Evolutionary conservation across 2,888 invertebrate species (phyloP).

Genomic region (Antheraea yamamai): DNA sequence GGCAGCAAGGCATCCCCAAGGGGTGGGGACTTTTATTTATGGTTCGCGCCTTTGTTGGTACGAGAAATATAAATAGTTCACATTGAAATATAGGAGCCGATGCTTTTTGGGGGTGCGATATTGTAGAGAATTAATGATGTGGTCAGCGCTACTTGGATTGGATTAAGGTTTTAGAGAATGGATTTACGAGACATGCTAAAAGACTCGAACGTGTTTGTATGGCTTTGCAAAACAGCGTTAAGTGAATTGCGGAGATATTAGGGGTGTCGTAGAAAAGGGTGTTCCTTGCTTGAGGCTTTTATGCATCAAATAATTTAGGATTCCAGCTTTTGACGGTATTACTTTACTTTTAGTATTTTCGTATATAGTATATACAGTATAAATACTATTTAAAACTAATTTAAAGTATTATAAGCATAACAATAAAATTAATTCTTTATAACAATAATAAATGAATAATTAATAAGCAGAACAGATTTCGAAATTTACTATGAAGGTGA

Average conservation of each 20-base stretch:
- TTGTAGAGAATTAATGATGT: constrained; percentile 80
- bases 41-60: constrained; percentile 72
- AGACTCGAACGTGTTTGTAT: constrained; percentile 68
- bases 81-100: constrained; percentile 73
- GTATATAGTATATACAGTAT: not conserved
- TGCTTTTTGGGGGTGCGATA: constrained; percentile 76
- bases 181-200: constrained; percentile 44
- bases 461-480: not conserved
- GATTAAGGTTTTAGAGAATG: constrained; percentile 55
- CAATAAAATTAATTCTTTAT: too few relatives aligned
- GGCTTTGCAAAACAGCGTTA: constrained; percentile 74
- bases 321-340: constrained; percentile 35
- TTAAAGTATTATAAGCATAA: too few relatives aligned
- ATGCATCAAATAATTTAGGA: constrained; percentile 48
- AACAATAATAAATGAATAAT: not conserved
- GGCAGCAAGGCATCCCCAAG: constrained; percentile 72
- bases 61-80: constrained; percentile 79
- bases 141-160: constrained; percentile 77
- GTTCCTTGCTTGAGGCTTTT: constrained; percentile 43
- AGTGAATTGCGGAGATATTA: constrained; percentile 54
- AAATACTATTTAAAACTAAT: not conserved
- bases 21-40: constrained; percentile 76
- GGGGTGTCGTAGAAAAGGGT: constrained; percentile 42
- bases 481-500: not conserved
- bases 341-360: not conserved